A percentile compares a stretch with the other conserved stretches of the same genome.
Conservation (phyloP, 2,888 invertebrate genomes). For the Abscondita cerata region DNA sequence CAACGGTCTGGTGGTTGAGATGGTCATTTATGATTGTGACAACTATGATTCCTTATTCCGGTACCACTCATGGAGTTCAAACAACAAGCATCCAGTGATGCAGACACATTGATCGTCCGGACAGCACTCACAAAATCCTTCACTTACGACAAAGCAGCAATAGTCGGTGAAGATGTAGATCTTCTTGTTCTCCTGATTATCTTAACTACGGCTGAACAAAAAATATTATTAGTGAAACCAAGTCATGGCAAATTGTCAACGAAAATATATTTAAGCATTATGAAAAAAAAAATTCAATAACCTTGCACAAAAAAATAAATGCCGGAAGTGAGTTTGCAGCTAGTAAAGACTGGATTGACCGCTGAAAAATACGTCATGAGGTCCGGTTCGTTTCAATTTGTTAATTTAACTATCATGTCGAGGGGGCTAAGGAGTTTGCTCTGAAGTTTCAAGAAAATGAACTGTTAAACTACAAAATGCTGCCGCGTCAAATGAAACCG, state of each 20-base stretch:
- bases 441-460: too few relatives aligned
- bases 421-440: too few relatives aligned
- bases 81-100: conserved; percentile 6
- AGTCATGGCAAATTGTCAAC: neutral
- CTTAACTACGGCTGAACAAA: too few relatives aligned
- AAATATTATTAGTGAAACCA: neutral
- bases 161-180: neutral
- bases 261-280: conserved; percentile 3
- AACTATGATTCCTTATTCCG: conserved; percentile 7
- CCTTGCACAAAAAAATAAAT: too few relatives aligned
- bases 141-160: neutral
- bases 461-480: too few relatives aligned
- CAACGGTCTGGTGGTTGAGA: conserved; percentile 4
- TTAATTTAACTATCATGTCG: too few relatives aligned
- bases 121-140: conserved; percentile 2
- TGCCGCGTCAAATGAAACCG: too few relatives aligned
- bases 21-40: neutral
- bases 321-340: too few relatives aligned
- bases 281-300: neutral
- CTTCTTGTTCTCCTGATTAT: neutral
- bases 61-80: neutral
- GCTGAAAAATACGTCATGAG: too few relatives aligned
- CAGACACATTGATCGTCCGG: neutral
- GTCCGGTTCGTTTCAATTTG: too few relatives aligned
- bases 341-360: too few relatives aligned